Conservation (phyloP, 2,797 vertebrate species). For the Centroberyx gerrardi region DNA sequence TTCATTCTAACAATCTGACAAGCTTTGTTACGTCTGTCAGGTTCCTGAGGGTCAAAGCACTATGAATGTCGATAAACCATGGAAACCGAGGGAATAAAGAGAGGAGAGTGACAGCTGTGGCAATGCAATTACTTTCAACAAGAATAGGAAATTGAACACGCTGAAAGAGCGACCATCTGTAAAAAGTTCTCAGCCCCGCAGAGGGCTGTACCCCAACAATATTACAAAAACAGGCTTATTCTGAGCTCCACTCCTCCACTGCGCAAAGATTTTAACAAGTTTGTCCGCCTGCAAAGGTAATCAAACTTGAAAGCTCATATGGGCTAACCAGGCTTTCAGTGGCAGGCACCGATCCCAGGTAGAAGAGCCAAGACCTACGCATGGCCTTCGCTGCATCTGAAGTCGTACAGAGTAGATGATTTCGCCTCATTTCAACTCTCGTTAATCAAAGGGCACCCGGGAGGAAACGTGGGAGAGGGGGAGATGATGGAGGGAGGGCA, state of each 20-base stretch:
- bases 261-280: constrained; percentile 61
- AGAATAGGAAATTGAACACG: constrained; percentile 77
- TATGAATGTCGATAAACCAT: constrained; percentile 46
- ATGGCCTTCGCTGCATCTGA: constrained; percentile 64
- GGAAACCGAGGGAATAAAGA: constrained; percentile 54
- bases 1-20: constrained; percentile 58
- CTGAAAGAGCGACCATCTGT: constrained; percentile 69
- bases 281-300: constrained; percentile 79
- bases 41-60: constrained; percentile 34
- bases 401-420: constrained; percentile 28
- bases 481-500: constrained; percentile 4
- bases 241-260: constrained; percentile 56
- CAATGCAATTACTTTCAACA: constrained; percentile 79
- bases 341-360: constrained; percentile 64
- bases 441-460: constrained; percentile 82
- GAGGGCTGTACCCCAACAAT: constrained; percentile 51
- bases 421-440: constrained; percentile 56
- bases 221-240: constrained; percentile 75
- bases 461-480: constrained; percentile 77
- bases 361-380: constrained; percentile 64
- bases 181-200: constrained; percentile 48
- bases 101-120: constrained; percentile 64
- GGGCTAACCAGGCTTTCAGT: constrained; percentile 68
- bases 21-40: constrained; percentile 64
- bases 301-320: constrained; percentile 72